These are phyloP conservation scores for Diorhabda elongata DNA, from an alignment of 1,140 invertebrate genomes.

Conservation along the genomic window DNA sequence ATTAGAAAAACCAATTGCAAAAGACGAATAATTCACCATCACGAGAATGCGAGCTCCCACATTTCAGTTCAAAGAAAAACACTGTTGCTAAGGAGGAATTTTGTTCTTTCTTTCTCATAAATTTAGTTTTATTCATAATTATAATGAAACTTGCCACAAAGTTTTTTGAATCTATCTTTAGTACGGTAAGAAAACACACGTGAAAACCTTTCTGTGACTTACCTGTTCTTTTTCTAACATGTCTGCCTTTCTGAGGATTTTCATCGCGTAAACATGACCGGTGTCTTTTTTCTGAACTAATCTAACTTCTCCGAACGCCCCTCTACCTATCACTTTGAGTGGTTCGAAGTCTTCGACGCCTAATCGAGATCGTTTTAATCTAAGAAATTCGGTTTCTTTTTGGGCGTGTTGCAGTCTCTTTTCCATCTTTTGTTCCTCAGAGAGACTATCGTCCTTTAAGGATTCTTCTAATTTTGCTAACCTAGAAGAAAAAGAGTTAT, in stretches of 20 bases:
- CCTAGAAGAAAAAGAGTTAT: slow-evolving; percentile 49
- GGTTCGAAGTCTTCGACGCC: slow-evolving; percentile 99
- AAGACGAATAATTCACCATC: too few relatives aligned
- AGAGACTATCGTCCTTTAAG: slow-evolving; percentile 86
- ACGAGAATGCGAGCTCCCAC: too few relatives aligned
- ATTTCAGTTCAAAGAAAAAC: too few relatives aligned
- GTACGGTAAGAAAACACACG: too few relatives aligned
- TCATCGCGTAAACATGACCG: slow-evolving; percentile 99
- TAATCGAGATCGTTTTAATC: slow-evolving; percentile 90
- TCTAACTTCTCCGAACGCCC: slow-evolving; percentile 97
- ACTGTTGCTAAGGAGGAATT: too few relatives aligned
- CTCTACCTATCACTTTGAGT: slow-evolving; percentile 93
- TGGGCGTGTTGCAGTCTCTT: slow-evolving; percentile 92
- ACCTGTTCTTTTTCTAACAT: slow-evolving; percentile 98
- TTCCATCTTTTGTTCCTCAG: slow-evolving; percentile 79
- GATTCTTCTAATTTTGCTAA: slow-evolving; percentile 90
- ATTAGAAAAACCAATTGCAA: too few relatives aligned
- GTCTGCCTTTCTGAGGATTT: slow-evolving; percentile 97
- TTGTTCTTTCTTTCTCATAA: too few relatives aligned
- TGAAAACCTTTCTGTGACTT: neutral
- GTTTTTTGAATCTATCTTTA: too few relatives aligned
- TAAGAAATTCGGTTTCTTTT: slow-evolving; percentile 97
- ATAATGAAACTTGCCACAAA: too few relatives aligned
- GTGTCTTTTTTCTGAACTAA: slow-evolving; percentile 99
- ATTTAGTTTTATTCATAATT: too few relatives aligned